phyloP scores from a whole-genome alignment of 1,140 invertebrate species.

The Brachionus calyciflorus region DNA sequence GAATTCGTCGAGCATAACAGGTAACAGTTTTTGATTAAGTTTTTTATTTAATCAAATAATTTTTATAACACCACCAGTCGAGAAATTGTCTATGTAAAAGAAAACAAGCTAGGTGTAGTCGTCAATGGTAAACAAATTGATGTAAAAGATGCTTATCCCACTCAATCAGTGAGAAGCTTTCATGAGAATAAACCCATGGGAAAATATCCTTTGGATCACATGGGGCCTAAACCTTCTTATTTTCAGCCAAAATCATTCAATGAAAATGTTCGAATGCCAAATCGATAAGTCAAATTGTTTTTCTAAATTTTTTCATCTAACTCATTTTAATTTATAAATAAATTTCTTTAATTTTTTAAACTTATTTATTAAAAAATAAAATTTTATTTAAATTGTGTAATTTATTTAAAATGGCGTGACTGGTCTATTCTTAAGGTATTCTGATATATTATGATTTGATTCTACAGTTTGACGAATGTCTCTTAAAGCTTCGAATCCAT shows the following conservation, averaged over 20 bases:
- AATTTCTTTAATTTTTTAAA: no score
- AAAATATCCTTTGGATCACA: neutral
- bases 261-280: neutral
- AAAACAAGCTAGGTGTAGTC: neutral
- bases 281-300: neutral
- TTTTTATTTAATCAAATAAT: neutral
- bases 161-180: neutral
- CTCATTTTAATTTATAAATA: no score
- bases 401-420: conserved; percentile 24
- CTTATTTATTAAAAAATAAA: no score
- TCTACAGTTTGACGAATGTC: conserved; percentile 8
- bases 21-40: neutral
- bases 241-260: conserved; percentile 28
- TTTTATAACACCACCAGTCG: neutral
- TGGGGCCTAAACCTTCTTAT: neutral
- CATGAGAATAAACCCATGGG: conserved; percentile 18
- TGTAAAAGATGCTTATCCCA: neutral
- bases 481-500: conserved; percentile 22
- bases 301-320: no score
- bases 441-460: conserved; percentile 6
- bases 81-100: neutral
- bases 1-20: conserved; percentile 7
- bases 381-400: no score
- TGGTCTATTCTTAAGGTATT: conserved; percentile 41
- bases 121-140: neutral